These are phyloP conservation scores for Eudemis profundana DNA, from an alignment of 2,888 invertebrate species.

Conservation along the genomic window DNA sequence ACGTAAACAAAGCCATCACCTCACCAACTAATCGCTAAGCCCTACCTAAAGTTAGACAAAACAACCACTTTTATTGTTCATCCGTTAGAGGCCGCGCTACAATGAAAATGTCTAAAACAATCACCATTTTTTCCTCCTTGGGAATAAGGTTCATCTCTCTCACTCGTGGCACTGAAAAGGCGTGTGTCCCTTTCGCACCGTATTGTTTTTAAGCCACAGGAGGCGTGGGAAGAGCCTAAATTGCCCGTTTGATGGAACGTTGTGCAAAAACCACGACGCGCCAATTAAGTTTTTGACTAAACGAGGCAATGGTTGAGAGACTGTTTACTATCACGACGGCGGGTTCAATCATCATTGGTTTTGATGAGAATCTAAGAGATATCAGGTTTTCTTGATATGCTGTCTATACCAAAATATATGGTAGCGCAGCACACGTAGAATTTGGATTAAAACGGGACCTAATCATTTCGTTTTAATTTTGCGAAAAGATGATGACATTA, in stretches of 20 bases:
- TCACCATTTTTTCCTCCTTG: slow-evolving; percentile 59
- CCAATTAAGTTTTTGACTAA: slow-evolving; percentile 40
- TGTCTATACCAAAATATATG: too few relatives aligned
- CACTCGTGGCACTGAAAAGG: slow-evolving; percentile 49
- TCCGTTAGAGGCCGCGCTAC: slow-evolving; percentile 49
- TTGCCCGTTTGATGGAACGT: slow-evolving; percentile 53
- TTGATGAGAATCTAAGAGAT: background rate
- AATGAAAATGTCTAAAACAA: slow-evolving; percentile 59
- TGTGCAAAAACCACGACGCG: slow-evolving; percentile 46
- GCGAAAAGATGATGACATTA: too few relatives aligned
- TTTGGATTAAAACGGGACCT: too few relatives aligned
- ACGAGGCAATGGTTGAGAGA: slow-evolving; percentile 8
- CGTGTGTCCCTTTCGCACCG: slow-evolving; percentile 48
- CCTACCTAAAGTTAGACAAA: slow-evolving; percentile 34
- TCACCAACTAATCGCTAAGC: slow-evolving; percentile 25
- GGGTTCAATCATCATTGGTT: slow-evolving; percentile 1
- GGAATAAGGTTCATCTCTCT: slow-evolving; percentile 55
- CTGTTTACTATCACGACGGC: slow-evolving; percentile 4
- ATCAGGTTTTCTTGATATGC: too few relatives aligned
- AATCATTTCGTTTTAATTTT: too few relatives aligned
- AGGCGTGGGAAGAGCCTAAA: slow-evolving; percentile 58
- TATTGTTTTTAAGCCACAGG: slow-evolving; percentile 57
- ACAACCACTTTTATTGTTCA: slow-evolving; percentile 39
- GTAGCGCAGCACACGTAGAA: too few relatives aligned
- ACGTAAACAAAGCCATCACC: slow-evolving; percentile 25